Evolutionary conservation across 2,113 vertebrate genomes (phyloP).

Genomic region (Pteruthius melanotis): DNA sequence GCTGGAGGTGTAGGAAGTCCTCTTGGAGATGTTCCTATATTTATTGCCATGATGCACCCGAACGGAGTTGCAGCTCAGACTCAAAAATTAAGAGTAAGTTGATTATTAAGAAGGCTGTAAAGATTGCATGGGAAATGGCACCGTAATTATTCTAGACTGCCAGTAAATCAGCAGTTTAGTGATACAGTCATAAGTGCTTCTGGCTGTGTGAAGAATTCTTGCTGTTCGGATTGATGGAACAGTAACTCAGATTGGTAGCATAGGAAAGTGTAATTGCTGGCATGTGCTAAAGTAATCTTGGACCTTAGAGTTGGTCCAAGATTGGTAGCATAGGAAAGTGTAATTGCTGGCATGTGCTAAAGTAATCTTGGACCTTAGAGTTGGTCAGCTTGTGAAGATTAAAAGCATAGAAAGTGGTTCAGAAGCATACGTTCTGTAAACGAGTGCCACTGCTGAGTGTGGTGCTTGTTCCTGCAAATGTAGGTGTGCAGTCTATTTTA

Average conservation of each 20-base stretch:
- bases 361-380: not conserved
- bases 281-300: not conserved
- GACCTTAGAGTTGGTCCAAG: too few species aligned
- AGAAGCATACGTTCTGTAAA: not conserved
- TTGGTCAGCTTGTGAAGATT: not conserved
- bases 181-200: not conserved
- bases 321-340: not conserved
- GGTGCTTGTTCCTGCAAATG: not conserved
- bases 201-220: not conserved
- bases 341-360: not conserved
- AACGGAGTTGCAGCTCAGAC: conserved; percentile 93
- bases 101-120: not conserved
- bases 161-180: not conserved
- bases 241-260: not conserved
- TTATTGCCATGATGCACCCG: conserved; percentile 98
- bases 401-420: not conserved
- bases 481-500: not conserved
- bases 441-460: not conserved
- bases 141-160: not conserved
- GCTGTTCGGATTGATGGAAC: not conserved
- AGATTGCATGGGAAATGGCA: not conserved
- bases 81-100: conserved; percentile 87
- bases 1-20: conserved; percentile 96
- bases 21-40: conserved; percentile 94
- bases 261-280: not conserved